phyloP scores from a whole-genome alignment of 2,797 vertebrate genomes.

The Sylvilagus floridanus region DNA sequence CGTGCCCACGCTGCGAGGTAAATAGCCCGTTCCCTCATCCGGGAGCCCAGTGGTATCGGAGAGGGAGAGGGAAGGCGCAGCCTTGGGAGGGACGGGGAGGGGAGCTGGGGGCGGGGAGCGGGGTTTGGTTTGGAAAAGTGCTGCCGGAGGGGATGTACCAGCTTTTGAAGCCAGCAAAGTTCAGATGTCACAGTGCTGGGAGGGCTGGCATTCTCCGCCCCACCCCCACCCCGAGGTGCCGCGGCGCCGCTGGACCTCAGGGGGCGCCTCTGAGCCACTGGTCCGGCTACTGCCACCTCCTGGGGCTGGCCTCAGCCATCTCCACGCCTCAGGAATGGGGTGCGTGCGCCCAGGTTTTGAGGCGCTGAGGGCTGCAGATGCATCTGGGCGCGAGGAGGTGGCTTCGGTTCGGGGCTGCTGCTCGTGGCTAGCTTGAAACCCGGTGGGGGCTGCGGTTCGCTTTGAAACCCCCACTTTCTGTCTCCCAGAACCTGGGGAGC shows the following conservation, averaged over 20 bases:
- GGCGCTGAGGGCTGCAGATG: neutral
- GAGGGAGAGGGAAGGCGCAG: neutral
- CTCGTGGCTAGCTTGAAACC: neutral
- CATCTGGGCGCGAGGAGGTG: neutral
- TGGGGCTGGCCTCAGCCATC: neutral
- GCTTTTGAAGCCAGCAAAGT: conserved; percentile 71
- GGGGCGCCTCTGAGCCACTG: conserved; percentile 84
- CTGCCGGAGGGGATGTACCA: neutral
- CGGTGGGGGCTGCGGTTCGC: neutral
- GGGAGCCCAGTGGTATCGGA: neutral
- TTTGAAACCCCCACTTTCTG: neutral
- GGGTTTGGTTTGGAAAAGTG: neutral
- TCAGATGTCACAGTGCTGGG: conserved; percentile 71
- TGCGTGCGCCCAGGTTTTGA: neutral
- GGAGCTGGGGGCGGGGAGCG: too few relatives aligned
- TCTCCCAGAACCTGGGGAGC: neutral
- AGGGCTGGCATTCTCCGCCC: neutral
- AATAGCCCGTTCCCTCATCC: neutral
- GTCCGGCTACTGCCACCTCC: neutral
- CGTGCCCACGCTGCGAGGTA: neutral
- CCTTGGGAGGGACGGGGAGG: neutral
- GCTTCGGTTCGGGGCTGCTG: neutral
- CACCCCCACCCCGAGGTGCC: neutral
- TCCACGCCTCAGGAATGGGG: neutral
- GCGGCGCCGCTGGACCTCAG: conserved; percentile 65